Conservation (phyloP, 2,113 vertebrate genomes). For the Oxyruncus cristatus region DNA sequence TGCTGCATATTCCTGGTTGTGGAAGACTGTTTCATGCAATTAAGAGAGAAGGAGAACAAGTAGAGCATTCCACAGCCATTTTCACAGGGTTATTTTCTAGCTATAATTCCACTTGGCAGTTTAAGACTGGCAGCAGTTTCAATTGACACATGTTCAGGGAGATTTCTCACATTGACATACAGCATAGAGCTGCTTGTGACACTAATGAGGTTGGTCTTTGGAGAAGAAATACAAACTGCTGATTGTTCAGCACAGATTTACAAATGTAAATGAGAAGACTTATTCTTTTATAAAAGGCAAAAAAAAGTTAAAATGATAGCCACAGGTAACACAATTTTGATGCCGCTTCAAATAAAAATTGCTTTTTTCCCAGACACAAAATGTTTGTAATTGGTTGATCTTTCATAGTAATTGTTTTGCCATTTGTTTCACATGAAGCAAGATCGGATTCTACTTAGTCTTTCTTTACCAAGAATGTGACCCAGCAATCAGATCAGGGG, state of each 20-base stretch:
- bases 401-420: background rate
- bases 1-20: background rate
- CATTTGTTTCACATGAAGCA: background rate
- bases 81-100: background rate
- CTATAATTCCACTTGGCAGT: background rate
- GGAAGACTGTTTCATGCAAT: background rate
- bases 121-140: background rate
- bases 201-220: background rate
- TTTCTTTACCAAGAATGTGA: background rate
- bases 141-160: background rate
- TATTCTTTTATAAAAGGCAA: background rate
- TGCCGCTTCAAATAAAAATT: background rate
- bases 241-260: background rate
- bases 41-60: background rate
- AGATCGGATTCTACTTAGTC: background rate
- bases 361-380: background rate
- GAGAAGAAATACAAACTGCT: background rate
- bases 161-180: background rate
- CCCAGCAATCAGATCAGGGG: background rate
- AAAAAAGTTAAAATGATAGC: background rate
- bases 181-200: background rate
- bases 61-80: background rate
- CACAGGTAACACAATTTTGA: background rate
- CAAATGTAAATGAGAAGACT: background rate
- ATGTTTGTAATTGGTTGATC: background rate